These are phyloP conservation scores for Papilio polytes DNA, from an alignment of 1,140 invertebrate genomes.

Conservation along the genomic window DNA sequence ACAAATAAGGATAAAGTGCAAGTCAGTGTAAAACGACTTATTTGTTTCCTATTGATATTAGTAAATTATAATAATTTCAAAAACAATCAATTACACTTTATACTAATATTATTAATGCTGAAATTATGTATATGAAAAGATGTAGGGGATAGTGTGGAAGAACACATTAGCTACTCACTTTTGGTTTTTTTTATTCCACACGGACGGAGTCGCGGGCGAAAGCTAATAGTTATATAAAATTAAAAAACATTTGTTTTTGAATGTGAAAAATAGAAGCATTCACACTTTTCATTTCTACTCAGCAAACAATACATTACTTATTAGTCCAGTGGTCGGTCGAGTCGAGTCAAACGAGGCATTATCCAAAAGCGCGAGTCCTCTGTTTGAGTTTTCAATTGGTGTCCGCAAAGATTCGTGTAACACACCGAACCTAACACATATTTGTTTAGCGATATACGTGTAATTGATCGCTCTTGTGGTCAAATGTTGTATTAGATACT, in stretches of 20 bases:
- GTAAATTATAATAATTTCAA: background rate
- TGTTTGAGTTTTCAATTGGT: slow-evolving; percentile 74
- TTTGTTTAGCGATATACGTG: slow-evolving; percentile 74
- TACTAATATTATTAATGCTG: too few relatives aligned
- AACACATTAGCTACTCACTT: too few relatives aligned
- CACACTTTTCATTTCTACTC: background rate
- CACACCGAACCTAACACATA: slow-evolving; percentile 62
- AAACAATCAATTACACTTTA: too few relatives aligned
- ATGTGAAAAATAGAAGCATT: background rate
- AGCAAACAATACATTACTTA: background rate
- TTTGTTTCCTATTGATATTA: background rate
- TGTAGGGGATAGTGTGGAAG: too few relatives aligned
- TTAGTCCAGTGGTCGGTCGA: slow-evolving; percentile 10
- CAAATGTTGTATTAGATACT: slow-evolving; percentile 42
- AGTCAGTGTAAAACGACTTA: background rate
- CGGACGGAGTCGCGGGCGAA: too few relatives aligned
- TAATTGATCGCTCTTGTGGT: slow-evolving; percentile 60
- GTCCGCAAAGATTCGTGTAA: slow-evolving; percentile 66
- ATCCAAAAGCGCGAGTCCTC: slow-evolving; percentile 64
- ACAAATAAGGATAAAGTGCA: too few relatives aligned
- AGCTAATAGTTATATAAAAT: too few relatives aligned
- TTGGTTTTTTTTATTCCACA: too few relatives aligned
- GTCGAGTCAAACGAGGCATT: slow-evolving; percentile 50
- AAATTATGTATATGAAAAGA: too few relatives aligned
- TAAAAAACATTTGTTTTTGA: too few relatives aligned